Conservation (phyloP, 2,797 vertebrate species). For the Tapirus indicus region DNA sequence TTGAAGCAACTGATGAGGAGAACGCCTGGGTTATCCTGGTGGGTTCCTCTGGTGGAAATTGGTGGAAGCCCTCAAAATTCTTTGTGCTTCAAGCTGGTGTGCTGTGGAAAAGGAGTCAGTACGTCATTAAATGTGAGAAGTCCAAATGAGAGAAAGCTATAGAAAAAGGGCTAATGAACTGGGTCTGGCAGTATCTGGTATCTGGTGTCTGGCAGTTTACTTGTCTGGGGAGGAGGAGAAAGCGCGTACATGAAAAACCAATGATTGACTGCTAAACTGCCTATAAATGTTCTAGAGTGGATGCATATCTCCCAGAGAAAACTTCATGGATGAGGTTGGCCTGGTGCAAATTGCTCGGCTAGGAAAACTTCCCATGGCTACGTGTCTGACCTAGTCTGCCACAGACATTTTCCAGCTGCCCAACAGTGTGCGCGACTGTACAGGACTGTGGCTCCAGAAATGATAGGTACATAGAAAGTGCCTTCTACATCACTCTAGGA, state of each 20-base stretch:
- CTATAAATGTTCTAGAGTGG: neutral
- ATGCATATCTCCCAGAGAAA: neutral
- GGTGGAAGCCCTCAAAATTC: neutral
- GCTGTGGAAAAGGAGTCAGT: neutral
- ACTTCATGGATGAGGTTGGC: neutral
- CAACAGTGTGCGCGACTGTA: neutral
- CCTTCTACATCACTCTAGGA: neutral
- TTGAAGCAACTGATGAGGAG: neutral
- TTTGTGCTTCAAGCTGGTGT: neutral
- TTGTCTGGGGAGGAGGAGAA: neutral
- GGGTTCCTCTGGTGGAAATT: neutral
- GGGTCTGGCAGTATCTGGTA: neutral
- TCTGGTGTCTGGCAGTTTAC: neutral
- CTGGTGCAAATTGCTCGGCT: neutral
- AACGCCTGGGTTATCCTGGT: neutral
- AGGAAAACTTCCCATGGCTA: neutral
- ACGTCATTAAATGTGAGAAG: neutral
- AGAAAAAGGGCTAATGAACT: neutral
- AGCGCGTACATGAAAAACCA: neutral
- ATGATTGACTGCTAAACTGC: neutral
- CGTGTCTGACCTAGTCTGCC: neutral
- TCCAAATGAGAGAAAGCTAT: neutral
- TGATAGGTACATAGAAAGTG: neutral
- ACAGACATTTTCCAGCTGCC: neutral
- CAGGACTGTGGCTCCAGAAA: neutral